These are phyloP conservation scores for Oryzias celebensis DNA, from an alignment of 2,113 vertebrate genomes.

Conservation along the genomic window DNA sequence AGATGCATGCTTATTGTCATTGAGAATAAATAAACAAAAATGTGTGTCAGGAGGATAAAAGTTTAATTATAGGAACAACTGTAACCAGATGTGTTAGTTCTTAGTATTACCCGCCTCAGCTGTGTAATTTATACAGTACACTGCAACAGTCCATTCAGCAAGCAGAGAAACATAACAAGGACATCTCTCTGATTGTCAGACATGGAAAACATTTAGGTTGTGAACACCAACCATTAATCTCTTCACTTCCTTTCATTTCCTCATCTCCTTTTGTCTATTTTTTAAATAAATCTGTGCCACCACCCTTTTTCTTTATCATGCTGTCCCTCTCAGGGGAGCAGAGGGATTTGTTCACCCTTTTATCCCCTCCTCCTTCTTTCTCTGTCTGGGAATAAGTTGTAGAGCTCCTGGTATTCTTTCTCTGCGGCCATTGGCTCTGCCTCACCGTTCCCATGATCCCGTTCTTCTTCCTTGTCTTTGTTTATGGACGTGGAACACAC, in stretches of 20 bases:
- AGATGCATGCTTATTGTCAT: no score
- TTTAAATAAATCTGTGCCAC: constrained; percentile 25
- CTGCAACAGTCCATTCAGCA: neutral
- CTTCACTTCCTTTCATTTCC: constrained; percentile 24
- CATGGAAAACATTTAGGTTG: constrained; percentile 9
- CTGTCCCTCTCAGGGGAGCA: constrained; percentile 34
- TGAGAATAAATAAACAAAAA: no score
- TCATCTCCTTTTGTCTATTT: constrained; percentile 13
- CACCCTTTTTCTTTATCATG: constrained; percentile 48
- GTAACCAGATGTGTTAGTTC: no score
- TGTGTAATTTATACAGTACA: no score
- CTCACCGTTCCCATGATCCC: constrained; percentile 45
- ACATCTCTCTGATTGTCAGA: constrained; percentile 11
- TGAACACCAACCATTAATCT: constrained; percentile 19
- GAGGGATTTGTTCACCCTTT: constrained; percentile 26
- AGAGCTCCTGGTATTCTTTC: constrained; percentile 51
- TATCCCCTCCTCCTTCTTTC: constrained; percentile 24
- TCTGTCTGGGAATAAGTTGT: constrained; percentile 52
- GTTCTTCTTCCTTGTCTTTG: constrained; percentile 50
- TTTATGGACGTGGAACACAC: constrained; percentile 42
- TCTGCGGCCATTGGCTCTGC: constrained; percentile 37
- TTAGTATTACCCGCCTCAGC: no score
- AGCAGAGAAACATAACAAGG: neutral
- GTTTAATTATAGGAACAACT: no score
- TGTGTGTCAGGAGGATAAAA: no score